Evolutionary conservation across 2,797 vertebrate genomes (phyloP).

Genomic region (Sebastes iracundus): DNA sequence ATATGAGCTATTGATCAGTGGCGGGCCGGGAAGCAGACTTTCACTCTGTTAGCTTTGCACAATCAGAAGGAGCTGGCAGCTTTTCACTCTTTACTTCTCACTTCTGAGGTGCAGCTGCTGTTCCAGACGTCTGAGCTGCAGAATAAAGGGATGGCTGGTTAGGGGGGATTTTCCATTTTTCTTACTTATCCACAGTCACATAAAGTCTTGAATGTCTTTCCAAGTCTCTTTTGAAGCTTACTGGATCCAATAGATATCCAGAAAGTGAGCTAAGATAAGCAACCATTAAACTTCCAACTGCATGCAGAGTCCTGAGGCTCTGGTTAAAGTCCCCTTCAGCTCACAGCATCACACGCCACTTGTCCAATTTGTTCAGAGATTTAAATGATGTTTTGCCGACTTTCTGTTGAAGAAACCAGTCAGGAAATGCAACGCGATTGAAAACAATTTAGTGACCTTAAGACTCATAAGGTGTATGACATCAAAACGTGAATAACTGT

Average conservation of each 20-base stretch:
- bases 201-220: neutral
- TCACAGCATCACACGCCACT: neutral
- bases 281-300: neutral
- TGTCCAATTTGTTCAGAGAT: neutral
- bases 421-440: neutral
- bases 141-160: neutral
- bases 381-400: neutral
- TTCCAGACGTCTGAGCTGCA: neutral
- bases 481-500: no score
- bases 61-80: neutral
- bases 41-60: slow-evolving; percentile 6
- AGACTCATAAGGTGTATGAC: no score
- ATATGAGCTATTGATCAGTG: slow-evolving; percentile 60
- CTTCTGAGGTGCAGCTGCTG: slow-evolving; percentile 23
- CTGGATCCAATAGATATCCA: neutral
- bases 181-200: neutral
- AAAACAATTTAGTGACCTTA: no score
- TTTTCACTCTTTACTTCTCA: neutral
- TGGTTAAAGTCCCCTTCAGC: neutral
- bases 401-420: neutral
- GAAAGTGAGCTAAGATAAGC: neutral
- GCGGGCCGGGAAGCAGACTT: neutral
- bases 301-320: neutral
- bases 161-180: neutral
- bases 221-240: neutral